phyloP scores from a whole-genome alignment of 2,888 invertebrate species.

The Prosapia bicincta region DNA sequence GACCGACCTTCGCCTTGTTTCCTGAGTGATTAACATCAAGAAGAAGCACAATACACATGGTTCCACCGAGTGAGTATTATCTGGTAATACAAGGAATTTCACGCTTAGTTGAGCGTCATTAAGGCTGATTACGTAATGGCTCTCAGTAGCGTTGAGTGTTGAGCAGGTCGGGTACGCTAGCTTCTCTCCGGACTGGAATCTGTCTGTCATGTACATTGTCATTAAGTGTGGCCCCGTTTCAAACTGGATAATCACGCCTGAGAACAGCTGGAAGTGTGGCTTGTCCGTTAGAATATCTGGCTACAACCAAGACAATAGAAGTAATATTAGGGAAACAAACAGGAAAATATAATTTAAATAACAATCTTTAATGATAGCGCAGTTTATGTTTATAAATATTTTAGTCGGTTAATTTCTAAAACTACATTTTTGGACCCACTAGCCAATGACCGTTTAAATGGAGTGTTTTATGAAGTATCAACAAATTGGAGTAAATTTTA shows the following conservation, averaged over 20 bases:
- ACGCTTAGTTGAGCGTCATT: constrained; percentile 2
- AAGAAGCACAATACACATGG: neutral
- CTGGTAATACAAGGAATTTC: neutral
- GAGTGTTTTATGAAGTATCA: too few species aligned
- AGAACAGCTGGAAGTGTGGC: neutral
- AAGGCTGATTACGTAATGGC: neutral
- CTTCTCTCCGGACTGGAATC: neutral
- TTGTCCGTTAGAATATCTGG: neutral
- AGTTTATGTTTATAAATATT: too few species aligned
- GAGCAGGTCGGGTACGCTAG: neutral
- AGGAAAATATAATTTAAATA: too few species aligned
- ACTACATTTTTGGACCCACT: too few species aligned
- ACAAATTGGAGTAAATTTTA: too few species aligned
- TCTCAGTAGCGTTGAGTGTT: neutral
- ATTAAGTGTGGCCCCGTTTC: neutral
- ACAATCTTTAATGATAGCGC: too few species aligned
- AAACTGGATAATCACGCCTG: neutral
- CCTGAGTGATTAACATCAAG: neutral
- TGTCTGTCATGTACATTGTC: neutral
- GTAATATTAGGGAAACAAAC: too few species aligned
- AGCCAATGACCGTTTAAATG: too few species aligned
- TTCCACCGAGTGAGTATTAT: neutral
- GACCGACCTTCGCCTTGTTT: too few species aligned
- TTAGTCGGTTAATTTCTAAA: too few species aligned
- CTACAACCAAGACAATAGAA: neutral